phyloP scores from a whole-genome alignment of 1,140 invertebrate genomes.

The Anthonomus grandis region DNA sequence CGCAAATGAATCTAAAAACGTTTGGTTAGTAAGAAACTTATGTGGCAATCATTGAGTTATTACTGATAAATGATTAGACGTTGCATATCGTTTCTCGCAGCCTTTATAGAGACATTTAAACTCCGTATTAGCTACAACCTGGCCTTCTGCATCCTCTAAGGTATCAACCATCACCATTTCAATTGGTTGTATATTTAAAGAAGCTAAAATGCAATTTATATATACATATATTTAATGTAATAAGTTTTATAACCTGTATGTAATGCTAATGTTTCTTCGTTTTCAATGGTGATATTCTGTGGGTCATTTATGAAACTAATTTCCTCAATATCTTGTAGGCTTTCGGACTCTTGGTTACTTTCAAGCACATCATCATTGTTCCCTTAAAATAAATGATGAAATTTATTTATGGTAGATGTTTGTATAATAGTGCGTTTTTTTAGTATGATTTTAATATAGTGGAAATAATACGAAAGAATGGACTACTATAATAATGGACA shows the following conservation, averaged over 20 bases:
- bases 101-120: slow-evolving; percentile 51
- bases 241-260: not conserved
- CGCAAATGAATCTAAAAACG: slow-evolving; percentile 60
- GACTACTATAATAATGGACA: too few species aligned
- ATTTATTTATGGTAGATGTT: too few species aligned
- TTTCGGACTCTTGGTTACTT: too few species aligned
- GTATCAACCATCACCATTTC: slow-evolving; percentile 17
- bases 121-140: slow-evolving; percentile 16
- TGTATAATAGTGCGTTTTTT: too few species aligned
- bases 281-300: not conserved
- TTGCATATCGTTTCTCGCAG: slow-evolving; percentile 56
- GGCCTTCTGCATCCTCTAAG: not conserved
- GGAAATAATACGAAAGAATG: too few species aligned
- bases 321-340: too few species aligned
- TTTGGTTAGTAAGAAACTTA: slow-evolving; percentile 25
- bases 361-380: too few species aligned
- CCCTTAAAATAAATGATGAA: slow-evolving; percentile 4
- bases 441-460: too few species aligned
- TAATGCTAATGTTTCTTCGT: not conserved
- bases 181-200: slow-evolving; percentile 3
- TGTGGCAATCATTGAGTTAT: slow-evolving; percentile 11
- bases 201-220: not conserved
- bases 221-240: not conserved
- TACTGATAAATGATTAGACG: slow-evolving; percentile 58
- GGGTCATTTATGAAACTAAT: too few species aligned